A percentile compares a stretch with the other conserved stretches of the same genome.
phyloP scores from a whole-genome alignment of 37 sponge, comb jelly and placozoan species.

The Dysidea cf. avara region DNA sequence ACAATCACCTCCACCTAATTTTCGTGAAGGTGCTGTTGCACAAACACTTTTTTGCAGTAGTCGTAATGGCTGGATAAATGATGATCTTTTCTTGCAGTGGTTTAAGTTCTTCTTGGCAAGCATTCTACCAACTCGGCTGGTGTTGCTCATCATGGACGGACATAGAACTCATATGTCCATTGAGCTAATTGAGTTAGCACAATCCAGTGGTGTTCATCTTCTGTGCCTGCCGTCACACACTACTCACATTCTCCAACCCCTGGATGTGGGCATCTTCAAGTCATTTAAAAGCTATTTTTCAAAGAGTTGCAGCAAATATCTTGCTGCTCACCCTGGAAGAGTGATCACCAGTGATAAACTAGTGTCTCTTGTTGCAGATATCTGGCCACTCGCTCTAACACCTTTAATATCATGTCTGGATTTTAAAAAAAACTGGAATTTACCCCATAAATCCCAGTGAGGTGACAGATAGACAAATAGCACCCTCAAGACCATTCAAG shows the following conservation, averaged over 20 bases:
- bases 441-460: slow-evolving; percentile 44
- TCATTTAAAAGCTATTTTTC: slow-evolving; percentile 37
- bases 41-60: slow-evolving; percentile 30
- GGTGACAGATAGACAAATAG: slow-evolving; percentile 31
- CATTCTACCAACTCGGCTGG: slow-evolving; percentile 28
- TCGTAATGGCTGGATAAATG: slow-evolving; percentile 52
- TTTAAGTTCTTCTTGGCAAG: slow-evolving; percentile 30
- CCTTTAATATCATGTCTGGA: slow-evolving; percentile 36
- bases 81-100: slow-evolving; percentile 20
- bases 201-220: slow-evolving; percentile 42
- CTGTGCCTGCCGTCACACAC: slow-evolving; percentile 54
- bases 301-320: slow-evolving; percentile 36
- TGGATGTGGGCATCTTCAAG: slow-evolving; percentile 53
- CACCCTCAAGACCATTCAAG: no score
- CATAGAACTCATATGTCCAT: slow-evolving; percentile 49
- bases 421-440: slow-evolving; percentile 37
- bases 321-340: slow-evolving; percentile 31
- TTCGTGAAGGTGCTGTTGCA: slow-evolving; percentile 20
- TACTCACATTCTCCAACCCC: slow-evolving; percentile 55
- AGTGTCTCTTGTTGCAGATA: slow-evolving; percentile 29
- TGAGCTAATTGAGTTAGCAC: slow-evolving; percentile 49
- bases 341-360: slow-evolving; percentile 37
- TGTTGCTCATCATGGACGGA: slow-evolving; percentile 41
- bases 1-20: slow-evolving; percentile 3
- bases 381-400: slow-evolving; percentile 37